Base-by-base conservation (phyloP, 2,113 vertebrate genomes). In the Merops nubicus region DNA sequence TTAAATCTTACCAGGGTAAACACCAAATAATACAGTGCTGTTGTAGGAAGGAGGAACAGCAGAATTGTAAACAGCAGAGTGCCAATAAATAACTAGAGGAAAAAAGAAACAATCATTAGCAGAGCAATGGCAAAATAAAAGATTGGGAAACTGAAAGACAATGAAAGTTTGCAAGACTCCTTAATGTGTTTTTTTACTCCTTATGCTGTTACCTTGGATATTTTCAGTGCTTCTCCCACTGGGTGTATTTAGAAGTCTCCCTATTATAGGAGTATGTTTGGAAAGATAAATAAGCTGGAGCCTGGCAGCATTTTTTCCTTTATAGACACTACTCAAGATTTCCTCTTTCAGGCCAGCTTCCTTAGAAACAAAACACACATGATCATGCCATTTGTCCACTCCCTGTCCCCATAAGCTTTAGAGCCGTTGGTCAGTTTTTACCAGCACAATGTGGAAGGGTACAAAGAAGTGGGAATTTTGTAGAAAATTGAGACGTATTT, bases 11-110 rank as follows among this genome's bases (percentile, higher is more conserved):
- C 99, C 99, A 99, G 96, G 20, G 99, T 99, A 88, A 99, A 99
- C 75, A 99, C 99, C 96, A 99, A 98, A 98, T 99, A 99, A 98
- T 99, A 99, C 36, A 99, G 98, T 1, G 99, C 99, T 0, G 99
- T 99, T 11, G 99, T 99, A 40, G 99, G 99, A 89, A 99, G 98
- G 54, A 99, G 98, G 96, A 99, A 99, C 78, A 99, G 95, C 96
- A 99, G 98, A 94, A 99, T 97, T 70, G 99, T 99, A 97, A 99
- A 99, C 1, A 99, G 98, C 98, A 99, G 96, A 6, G 99, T 99
- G 45, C 99, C 99, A 4, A 99, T 99, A 97, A 99, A 99, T 34
- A 99, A 96, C 99, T 99, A 96, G 19, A 79, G 28, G 26, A 23
- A 68, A 77, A 93, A 93, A 73, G 78, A 97, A 76, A 94, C 53